A percentile compares a stretch with the other conserved stretches of the same genome.
phyloP scores from a whole-genome alignment of 1,140 invertebrate species.

The Papilio polytes region DNA sequence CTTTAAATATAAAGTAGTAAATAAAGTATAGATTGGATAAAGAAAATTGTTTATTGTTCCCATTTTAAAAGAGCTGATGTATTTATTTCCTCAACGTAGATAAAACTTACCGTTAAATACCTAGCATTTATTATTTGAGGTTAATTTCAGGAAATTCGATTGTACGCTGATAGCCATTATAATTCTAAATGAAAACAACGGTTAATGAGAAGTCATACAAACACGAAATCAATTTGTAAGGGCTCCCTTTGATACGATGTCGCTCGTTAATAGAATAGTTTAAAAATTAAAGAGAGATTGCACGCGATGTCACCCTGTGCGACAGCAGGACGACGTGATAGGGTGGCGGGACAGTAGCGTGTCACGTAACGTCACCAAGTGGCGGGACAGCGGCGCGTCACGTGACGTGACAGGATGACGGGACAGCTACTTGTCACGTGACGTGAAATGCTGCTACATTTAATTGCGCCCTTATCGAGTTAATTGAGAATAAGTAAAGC shows the following conservation, averaged over 20 bases:
- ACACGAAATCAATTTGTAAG: slow-evolving; percentile 53
- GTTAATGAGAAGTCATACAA: slow-evolving; percentile 44
- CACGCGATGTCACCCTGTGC: slow-evolving; percentile 61
- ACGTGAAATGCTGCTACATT: slow-evolving; percentile 25
- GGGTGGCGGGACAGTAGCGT: slow-evolving; percentile 51
- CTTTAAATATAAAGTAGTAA: no score
- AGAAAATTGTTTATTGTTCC: no score
- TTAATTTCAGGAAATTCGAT: neutral
- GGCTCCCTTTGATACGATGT: slow-evolving; percentile 47
- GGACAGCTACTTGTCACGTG: slow-evolving; percentile 57
- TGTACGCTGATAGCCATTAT: neutral
- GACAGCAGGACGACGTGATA: slow-evolving; percentile 49
- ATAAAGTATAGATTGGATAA: no score
- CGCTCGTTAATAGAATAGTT: slow-evolving; percentile 63
- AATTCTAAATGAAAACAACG: neutral
- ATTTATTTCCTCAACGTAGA: neutral
- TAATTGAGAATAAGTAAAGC: neutral
- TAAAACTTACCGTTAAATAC: neutral
- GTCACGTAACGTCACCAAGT: slow-evolving; percentile 48
- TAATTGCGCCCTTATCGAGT: slow-evolving; percentile 5
- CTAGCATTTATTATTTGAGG: neutral
- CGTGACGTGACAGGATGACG: slow-evolving; percentile 42
- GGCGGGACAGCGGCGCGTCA: slow-evolving; percentile 56
- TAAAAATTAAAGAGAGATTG: slow-evolving; percentile 59
- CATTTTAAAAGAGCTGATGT: no score